Evolutionary conservation across 2,797 vertebrate species (phyloP), one percentile per base, ranked within the genome.

Genomic region (Semotilus atromaculatus): DNA sequence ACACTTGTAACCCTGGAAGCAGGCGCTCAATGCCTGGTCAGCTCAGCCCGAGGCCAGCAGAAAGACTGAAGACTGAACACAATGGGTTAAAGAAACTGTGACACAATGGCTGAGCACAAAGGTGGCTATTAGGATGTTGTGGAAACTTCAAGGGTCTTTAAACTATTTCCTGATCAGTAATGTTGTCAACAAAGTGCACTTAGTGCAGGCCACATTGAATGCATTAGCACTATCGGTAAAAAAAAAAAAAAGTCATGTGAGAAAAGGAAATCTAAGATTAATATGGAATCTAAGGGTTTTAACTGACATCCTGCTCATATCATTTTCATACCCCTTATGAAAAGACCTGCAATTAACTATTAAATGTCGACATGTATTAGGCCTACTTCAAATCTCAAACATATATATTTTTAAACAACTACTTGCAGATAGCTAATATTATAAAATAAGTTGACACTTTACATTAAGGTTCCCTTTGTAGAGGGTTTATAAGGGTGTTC

Each of bases 1-100:
- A 87, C 71, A 48, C 62, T 55, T 11, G 34, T 43, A 86, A 83
- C 62, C 48, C 19, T 67, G 74, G 55, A 48, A 48, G 45, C 45
- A 18, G 29, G 40, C 43, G 9, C 60, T 67, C 83, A 86, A 26
- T 58, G 68, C 84, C 21, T 80, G 23, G 36, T 84, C 78, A 84
- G 84, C 74, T 67, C 38, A 51, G 70, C 21, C 68, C 14, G 43
- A 75, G 60, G 48, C 13, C 29, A 71, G 53, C 36, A 31, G 1
- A 70, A 84, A 26, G 51, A 81, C 18, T 80, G 45, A 48, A 16
- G 45, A 48, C 10, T 55, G 16, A 67, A 62, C 80, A 60, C 64
- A 58, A 51, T 36, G 74, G 51, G 66, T 36, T 80, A 80, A 76
- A 53, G 43, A 62, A n/a, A 43, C 26, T 67, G 8, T 18, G 8